Evolutionary conservation across 2,797 vertebrate genomes (phyloP).

Genomic region (Percopsis omiscomaycus): DNA sequence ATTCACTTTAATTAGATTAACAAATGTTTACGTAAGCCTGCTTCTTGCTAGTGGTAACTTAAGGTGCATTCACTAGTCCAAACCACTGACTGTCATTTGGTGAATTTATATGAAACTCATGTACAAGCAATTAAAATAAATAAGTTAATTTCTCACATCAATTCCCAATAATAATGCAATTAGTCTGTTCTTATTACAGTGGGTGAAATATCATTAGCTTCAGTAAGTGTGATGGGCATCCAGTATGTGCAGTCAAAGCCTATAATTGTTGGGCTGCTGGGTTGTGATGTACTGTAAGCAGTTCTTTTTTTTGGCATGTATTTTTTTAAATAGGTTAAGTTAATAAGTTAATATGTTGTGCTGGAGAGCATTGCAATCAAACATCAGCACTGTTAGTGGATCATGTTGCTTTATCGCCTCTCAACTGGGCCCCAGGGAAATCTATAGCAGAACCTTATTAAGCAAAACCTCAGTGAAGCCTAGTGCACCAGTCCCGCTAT

Average conservation of each 20-base stretch:
- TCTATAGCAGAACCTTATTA: conserved; percentile 58
- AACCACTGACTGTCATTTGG: conserved; percentile 52
- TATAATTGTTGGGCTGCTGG: not conserved
- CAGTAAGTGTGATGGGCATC: conserved; percentile 16
- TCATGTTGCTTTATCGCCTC: conserved; percentile 45
- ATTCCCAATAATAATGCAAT: conserved; percentile 50
- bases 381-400: conserved; percentile 39
- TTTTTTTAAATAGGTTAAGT: too few relatives aligned
- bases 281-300: not conserved
- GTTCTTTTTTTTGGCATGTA: not conserved
- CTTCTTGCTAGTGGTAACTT: conserved; percentile 41
- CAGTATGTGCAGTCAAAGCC: conserved; percentile 27
- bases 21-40: conserved; percentile 36
- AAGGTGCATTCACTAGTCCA: conserved; percentile 47
- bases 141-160: conserved; percentile 35
- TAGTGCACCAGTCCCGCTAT: conserved; percentile 44
- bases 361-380: conserved; percentile 10
- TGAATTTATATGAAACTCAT: conserved; percentile 53
- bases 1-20: conserved; percentile 41
- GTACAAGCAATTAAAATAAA: conserved; percentile 52
- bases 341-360: conserved; percentile 1
- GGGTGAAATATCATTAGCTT: conserved; percentile 43
- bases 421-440: conserved; percentile 67
- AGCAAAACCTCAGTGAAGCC: conserved; percentile 45
- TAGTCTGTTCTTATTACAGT: conserved; percentile 44